Base-by-base conservation (phyloP, 1,140 invertebrate genomes). In the Subanguina moxae region DNA sequence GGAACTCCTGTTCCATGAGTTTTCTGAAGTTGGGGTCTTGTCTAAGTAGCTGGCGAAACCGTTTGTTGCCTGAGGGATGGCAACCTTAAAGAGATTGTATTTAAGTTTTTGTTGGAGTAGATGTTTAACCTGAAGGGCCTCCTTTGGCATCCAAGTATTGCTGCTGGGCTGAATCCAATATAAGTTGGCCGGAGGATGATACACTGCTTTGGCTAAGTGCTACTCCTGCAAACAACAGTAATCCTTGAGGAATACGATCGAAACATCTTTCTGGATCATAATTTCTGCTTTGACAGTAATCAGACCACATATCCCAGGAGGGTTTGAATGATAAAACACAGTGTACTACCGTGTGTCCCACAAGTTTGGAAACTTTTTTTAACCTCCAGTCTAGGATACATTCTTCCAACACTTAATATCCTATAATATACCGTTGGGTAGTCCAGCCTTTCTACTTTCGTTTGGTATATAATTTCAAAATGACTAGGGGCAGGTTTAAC, bases 71-170 rank as follows among this genome's bases (percentile, higher is more conserved):
- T 8, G 58, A 19, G 3, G 58, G 58, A 25, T 61, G 58, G 28
- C 58, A 61, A 23, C 52, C 52, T 9, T n/a, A n/a, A n/a, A n/a
- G n/a, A n/a, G n/a, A n/a, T n/a, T n/a, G n/a, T n/a, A n/a, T n/a
- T n/a, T n/a, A n/a, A n/a, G n/a, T n/a, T n/a, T n/a, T n/a, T n/a
- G n/a, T n/a, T n/a, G n/a, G n/a, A n/a, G n/a, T n/a, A n/a, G n/a
- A n/a, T n/a, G n/a, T n/a, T n/a, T n/a, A n/a, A 23, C 57, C 57
- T 45, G 48, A 52, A 21, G 58, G 21, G 8, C 58, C 58, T 21
- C 58, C 58, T 30, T 61, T 58, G 28, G 58, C 38, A 43, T 61
- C 58, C 48, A 52, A 15, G n/a, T 25, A 52, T 52, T 52, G n/a
- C 23, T 38, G 32, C 3, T 38, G 32, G 48, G 48, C 23, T 52